phyloP scores from a whole-genome alignment of 2,888 invertebrate genomes.

The Tuberolachnus salignus region DNA sequence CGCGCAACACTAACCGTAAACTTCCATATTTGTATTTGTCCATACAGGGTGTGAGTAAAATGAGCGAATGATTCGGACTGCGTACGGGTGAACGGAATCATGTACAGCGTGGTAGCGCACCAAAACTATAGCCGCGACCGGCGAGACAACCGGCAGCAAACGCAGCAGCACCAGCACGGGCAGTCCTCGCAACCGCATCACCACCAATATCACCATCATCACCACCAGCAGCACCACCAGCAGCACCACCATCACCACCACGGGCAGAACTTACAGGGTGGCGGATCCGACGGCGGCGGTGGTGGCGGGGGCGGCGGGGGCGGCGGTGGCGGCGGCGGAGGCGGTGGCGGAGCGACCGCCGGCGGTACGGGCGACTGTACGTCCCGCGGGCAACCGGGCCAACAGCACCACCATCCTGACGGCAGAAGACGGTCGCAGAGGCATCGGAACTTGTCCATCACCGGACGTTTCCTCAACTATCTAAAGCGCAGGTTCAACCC shows the following conservation, averaged over 20 bases:
- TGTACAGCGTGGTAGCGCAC: constrained; percentile 61
- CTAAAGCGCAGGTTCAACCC: constrained; percentile 60
- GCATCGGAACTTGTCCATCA: constrained; percentile 59
- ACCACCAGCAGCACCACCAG: constrained; percentile 19
- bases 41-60: background rate
- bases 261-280: constrained; percentile 10
- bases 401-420: constrained; percentile 38
- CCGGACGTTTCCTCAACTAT: constrained; percentile 61
- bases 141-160: constrained; percentile 57
- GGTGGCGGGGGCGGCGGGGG: constrained; percentile 12
- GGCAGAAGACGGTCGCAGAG: constrained; percentile 43
- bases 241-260: constrained; percentile 33
- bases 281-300: constrained; percentile 29
- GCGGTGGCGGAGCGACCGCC: background rate
- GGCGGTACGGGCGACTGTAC: constrained; percentile 25
- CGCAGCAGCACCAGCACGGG: constrained; percentile 57
- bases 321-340: constrained; percentile 3
- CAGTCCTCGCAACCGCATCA: constrained; percentile 53
- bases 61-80: background rate
- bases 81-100: constrained; percentile 45
- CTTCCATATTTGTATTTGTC: no score
- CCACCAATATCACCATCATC: constrained; percentile 53
- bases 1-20: no score
- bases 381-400: constrained; percentile 26
- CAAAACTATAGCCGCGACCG: constrained; percentile 59